Evolutionary conservation across 1,140 invertebrate species (phyloP).

Genomic region (Scylla paramamosain): DNA sequence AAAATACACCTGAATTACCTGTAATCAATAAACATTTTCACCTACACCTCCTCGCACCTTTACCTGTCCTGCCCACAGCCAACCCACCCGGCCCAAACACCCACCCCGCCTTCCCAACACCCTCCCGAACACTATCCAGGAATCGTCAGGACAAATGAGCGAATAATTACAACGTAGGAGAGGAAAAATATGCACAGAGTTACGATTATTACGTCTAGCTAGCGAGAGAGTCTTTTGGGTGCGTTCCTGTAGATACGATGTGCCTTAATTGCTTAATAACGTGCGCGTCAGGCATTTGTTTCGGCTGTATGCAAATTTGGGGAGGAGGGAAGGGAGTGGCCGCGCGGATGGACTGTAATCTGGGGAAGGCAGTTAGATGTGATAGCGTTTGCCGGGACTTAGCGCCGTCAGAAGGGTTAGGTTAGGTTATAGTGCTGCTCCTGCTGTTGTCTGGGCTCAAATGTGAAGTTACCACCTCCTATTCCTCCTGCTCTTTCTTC

Average conservation of each 20-base stretch:
- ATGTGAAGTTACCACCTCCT: not conserved
- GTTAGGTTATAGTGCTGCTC: too few species aligned
- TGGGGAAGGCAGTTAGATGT: too few species aligned
- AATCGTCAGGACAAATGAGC: not conserved
- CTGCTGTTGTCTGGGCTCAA: too few species aligned
- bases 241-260: not conserved
- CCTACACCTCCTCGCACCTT: too few species aligned
- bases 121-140: not conserved
- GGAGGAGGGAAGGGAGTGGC: not conserved
- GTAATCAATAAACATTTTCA: too few species aligned
- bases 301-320: not conserved
- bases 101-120: not conserved
- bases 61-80: too few species aligned
- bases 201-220: not conserved
- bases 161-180: not conserved
- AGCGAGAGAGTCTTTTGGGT: too few species aligned
- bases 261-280: constrained; percentile 7
- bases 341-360: not conserved
- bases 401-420: too few species aligned
- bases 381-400: too few species aligned
- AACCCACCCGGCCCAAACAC: too few species aligned
- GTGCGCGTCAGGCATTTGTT: not conserved
- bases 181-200: not conserved
- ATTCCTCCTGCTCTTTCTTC: not conserved
- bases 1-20: too few species aligned